A percentile compares a stretch with the other conserved stretches of the same genome.
These are phyloP conservation scores for Tricholauxania praeusta DNA, from an alignment of 2,888 invertebrate species.

Conservation along the genomic window DNA sequence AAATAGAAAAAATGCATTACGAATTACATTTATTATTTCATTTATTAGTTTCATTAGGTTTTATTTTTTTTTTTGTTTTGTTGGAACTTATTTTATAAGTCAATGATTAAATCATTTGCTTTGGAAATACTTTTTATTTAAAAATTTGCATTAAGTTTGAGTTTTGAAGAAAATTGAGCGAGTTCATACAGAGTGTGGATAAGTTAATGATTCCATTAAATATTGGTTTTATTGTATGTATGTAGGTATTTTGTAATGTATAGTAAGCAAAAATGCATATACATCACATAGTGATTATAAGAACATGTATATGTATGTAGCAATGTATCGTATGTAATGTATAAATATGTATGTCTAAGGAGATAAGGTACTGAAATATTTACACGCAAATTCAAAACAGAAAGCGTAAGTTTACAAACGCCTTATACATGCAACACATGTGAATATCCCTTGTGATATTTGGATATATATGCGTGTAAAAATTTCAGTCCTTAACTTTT, in stretches of 20 bases:
- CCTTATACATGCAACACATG: no score
- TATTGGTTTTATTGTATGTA: neutral
- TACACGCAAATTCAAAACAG: no score
- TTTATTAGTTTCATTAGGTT: neutral
- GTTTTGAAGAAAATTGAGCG: constrained; percentile 32
- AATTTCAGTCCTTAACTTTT: no score
- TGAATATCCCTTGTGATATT: no score
- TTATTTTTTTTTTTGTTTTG: neutral
- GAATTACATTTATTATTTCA: constrained; percentile 1
- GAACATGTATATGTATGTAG: constrained; percentile 12
- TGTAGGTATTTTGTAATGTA: no score
- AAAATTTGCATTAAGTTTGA: constrained; percentile 11
- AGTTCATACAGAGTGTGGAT: constrained; percentile 29
- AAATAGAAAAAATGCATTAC: neutral
- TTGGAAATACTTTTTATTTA: constrained; percentile 24
- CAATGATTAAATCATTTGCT: constrained; percentile 32
- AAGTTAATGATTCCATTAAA: constrained; percentile 23
- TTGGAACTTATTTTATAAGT: constrained; percentile 25
- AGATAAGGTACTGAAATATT: no score
- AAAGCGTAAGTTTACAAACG: no score
- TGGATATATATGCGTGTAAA: no score
- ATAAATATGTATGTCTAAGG: no score
- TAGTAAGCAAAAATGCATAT: constrained; percentile 1
- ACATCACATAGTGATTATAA: neutral
- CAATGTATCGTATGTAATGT: no score